Base-by-base conservation (phyloP, 1,140 invertebrate species). In the Anoplolepis gracilipes region DNA sequence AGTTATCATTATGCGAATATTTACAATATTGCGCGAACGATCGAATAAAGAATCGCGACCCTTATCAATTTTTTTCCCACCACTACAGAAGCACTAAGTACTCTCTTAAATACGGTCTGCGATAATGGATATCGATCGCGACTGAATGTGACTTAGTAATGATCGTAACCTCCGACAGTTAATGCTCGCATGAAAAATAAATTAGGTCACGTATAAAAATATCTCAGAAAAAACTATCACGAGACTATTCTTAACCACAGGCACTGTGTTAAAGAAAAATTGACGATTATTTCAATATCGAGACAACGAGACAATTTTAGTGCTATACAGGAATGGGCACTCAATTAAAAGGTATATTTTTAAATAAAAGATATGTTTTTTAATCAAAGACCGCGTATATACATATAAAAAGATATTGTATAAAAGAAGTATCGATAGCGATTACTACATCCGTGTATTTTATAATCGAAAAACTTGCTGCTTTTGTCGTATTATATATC, bases 1-100 rank as follows among this genome's bases (percentile, higher is more conserved):
- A 46, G 5, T 19, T 25, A 30, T 77, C 76, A 84, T 85, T 86
- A 82, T 67, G 62, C 11, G 19, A 39, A 84, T 82, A 88, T 88
- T 84, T 86, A 73, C 61, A 73, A 82, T 82, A 61, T 73, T 10
- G 39, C 7, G n/a, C 25, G 28, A 25, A 73, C 28, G 53, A 85
- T 85, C 67, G 36, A 57, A 42, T 69, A 42, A 62, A 42, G 16
- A 81, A 49, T 70, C 49, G 87, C 25, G 25, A 82, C 77, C 33
- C 57, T 46, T 33, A n/a, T n/a, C n/a, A n/a, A 49, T 49, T 73
- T 78, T n/a, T 39, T 49, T 8, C 19, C 7, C n/a, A 2, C n/a
- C 28, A 4, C 33, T 53, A 22, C n/a, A 36, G 1, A 53, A 39
- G 5, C 33, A 39, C 2, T 19, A 59, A 28, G 13, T 19, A 70